Evolutionary conservation across 2,888 invertebrate species (phyloP), one percentile per base, ranked within the genome.

Genomic region (Himalopsyche anomala): DNA sequence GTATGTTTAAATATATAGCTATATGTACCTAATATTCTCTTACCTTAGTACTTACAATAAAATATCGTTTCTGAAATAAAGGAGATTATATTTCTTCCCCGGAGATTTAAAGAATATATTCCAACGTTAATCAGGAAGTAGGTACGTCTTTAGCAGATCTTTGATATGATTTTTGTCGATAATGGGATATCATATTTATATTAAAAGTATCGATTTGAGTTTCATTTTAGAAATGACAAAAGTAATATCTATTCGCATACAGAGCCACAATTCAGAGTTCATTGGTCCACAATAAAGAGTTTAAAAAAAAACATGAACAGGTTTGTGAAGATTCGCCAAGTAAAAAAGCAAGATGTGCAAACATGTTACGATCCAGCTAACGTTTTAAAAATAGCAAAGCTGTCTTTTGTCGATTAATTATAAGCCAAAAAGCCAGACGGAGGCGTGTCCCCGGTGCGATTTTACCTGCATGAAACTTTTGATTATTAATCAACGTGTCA

Each of bases 401-500:
- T 19, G 62, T 62, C 62, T 62, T 51, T 62, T 62, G 62, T 62
- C 62, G 62, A 62, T 62, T 62, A 62, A 62, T 62, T 62, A 62
- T 62, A 19, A 62, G 62, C 62, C 9, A 19, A 62, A 62, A 62
- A 62, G 62, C 62, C 62, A 62, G 62, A 62, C 80, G 40, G 38
- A n/a, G 80, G 80, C 80, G 80, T 19, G 80, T 36, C 80, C 6
- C 28, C 40, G 40, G 42, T 28, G 38, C 40, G 80, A 42, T 40
- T 42, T 80, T 42, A 80, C 40, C 38, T 42, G 80, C n/a, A 80
- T 40, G 15, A 42, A 80, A 40, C 38, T 80, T 80, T 42, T 40
- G 80, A 80, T 80, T 80, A 80, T 80, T 80, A 80, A 80, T 80
- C 80, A 42, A 80, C 42, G 36, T 80, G 40, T n/a, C 62, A 28